A percentile compares a stretch with the other conserved stretches of the same genome.
phyloP scores from a whole-genome alignment of 1,140 invertebrate genomes.

The Eumaeus atala region DNA sequence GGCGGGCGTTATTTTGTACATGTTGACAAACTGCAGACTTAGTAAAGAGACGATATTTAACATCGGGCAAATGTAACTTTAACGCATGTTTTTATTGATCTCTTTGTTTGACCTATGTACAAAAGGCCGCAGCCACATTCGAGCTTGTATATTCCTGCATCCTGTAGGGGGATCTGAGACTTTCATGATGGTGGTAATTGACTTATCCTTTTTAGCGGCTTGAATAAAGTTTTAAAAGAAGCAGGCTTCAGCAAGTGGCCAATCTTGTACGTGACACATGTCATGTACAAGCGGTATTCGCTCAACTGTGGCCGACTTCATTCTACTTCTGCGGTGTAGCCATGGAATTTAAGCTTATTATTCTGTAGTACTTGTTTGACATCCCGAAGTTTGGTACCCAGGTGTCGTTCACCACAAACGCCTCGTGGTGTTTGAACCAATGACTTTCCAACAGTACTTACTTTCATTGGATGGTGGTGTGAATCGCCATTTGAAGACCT shows the following conservation, averaged over 20 bases:
- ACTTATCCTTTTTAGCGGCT: slow-evolving; percentile 11
- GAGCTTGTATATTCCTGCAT: no score
- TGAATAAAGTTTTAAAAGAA: slow-evolving; percentile 13
- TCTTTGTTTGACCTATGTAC: slow-evolving; percentile 14
- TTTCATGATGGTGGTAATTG: slow-evolving; percentile 9
- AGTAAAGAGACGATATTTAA: slow-evolving; percentile 5
- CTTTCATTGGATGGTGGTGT: no score
- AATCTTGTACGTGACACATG: slow-evolving; percentile 4
- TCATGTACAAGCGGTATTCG: background rate
- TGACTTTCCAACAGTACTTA: no score
- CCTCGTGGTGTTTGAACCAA: no score
- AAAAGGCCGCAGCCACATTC: background rate
- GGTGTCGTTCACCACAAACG: no score
- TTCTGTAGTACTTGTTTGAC: no score
- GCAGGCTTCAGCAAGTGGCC: slow-evolving; percentile 13
- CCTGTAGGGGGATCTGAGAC: background rate
- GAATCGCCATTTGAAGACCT: no score
- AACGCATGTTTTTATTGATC: background rate
- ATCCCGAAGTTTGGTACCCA: no score
- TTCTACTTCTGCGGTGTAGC: no score
- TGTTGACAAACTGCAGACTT: slow-evolving; percentile 16
- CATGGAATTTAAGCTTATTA: no score
- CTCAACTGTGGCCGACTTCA: background rate
- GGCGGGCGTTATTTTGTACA: slow-evolving; percentile 1
- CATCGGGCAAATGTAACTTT: slow-evolving; percentile 16